Evolutionary conservation across 2,113 vertebrate species (phyloP).

Genomic region (Ibidorhyncha struthersii): DNA sequence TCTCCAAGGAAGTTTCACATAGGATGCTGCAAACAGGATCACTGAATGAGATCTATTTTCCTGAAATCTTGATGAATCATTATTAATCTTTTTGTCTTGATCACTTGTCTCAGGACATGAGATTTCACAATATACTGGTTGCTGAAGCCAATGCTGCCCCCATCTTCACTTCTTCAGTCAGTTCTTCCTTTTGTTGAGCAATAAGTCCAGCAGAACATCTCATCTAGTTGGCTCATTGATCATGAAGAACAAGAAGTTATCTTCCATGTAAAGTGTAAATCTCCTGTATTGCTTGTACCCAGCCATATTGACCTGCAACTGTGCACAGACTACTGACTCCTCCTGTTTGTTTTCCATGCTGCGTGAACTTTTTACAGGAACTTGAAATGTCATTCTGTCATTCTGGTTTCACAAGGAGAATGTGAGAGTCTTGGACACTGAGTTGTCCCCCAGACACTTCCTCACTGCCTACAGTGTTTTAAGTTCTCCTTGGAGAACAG

Average conservation of each 20-base stretch:
- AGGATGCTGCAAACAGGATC: not conserved
- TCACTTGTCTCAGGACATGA: not conserved
- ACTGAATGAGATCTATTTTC: not conserved
- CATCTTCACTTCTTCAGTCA: too few species aligned
- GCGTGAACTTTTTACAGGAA: not conserved
- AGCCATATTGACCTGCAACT: not conserved
- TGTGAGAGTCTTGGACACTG: not conserved
- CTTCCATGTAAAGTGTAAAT: not conserved
- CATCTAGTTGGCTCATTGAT: not conserved
- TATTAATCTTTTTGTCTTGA: not conserved
- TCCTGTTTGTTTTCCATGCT: not conserved
- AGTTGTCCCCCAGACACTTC: not conserved
- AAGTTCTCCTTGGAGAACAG: not conserved
- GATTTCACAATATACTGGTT: not conserved
- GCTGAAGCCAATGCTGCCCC: not conserved
- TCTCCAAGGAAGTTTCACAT: not conserved
- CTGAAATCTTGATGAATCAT: not conserved
- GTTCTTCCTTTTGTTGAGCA: not conserved
- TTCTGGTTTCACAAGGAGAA: not conserved
- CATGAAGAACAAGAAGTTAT: not conserved
- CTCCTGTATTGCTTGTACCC: not conserved
- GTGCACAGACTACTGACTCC: not conserved
- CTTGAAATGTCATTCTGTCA: not conserved
- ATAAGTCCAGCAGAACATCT: not conserved
- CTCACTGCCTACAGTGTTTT: not conserved